Conservation (phyloP, 2,113 vertebrate genomes). For the Perognathus longimembris region DNA sequence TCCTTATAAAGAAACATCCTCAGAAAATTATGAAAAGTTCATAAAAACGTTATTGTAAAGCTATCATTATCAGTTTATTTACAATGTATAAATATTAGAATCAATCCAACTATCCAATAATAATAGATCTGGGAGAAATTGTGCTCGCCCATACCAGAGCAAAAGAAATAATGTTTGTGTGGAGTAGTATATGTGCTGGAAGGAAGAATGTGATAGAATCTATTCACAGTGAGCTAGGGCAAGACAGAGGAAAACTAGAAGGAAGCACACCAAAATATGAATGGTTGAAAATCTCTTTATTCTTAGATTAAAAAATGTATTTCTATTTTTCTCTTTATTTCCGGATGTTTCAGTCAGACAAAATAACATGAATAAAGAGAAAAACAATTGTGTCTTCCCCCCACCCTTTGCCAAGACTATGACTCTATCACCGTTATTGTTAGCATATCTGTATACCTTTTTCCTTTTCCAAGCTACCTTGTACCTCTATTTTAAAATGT, state of each 20-base stretch:
- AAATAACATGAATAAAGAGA: neutral
- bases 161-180: slow-evolving; percentile 47
- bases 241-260: neutral
- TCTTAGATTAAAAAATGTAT: neutral
- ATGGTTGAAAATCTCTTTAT: neutral
- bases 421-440: neutral
- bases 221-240: neutral
- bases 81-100: slow-evolving; percentile 39
- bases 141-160: neutral
- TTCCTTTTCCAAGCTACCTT: neutral
- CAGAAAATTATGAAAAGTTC: slow-evolving; percentile 29
- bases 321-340: slow-evolving; percentile 32
- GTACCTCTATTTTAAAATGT: slow-evolving; percentile 17
- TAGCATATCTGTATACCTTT: neutral
- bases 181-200: slow-evolving; percentile 12
- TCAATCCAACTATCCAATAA: slow-evolving; percentile 15
- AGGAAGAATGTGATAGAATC: neutral
- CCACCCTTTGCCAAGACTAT: neutral
- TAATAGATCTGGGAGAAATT: slow-evolving; percentile 24
- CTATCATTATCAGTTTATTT: slow-evolving; percentile 8
- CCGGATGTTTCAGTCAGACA: slow-evolving; percentile 10
- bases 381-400: neutral
- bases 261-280: neutral
- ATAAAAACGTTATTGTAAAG: neutral
- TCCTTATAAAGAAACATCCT: neutral